Conservation (phyloP, 2,888 invertebrate species). For the Lottia gigantea region DNA sequence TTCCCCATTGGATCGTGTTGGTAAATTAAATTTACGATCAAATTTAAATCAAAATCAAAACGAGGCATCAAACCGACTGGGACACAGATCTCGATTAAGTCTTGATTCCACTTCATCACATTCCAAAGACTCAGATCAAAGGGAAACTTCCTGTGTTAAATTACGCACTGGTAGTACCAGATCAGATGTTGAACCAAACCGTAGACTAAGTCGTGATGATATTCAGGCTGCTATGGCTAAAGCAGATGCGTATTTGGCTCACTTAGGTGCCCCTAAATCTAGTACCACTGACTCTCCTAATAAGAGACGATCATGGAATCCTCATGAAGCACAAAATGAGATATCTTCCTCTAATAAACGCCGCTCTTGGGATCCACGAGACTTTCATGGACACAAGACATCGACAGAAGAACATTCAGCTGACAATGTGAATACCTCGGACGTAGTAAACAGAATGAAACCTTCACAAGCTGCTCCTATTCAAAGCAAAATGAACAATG, state of each 20-base stretch:
- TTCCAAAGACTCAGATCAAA: slow-evolving; percentile 21
- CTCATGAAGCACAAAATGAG: slow-evolving; percentile 36
- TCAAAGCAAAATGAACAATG: slow-evolving; percentile 10
- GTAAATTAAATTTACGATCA: not conserved
- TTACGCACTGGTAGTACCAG: slow-evolving; percentile 13
- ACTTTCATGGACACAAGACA: not conserved
- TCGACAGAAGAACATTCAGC: slow-evolving; percentile 14
- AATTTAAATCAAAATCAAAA: slow-evolving; percentile 8
- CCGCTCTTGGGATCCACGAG: slow-evolving; percentile 31
- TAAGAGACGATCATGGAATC: slow-evolving; percentile 25
- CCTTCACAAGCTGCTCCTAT: slow-evolving; percentile 18
- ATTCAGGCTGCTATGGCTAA: slow-evolving; percentile 52
- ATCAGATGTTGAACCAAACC: slow-evolving; percentile 31
- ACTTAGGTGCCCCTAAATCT: slow-evolving; percentile 35
- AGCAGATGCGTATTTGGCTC: slow-evolving; percentile 53
- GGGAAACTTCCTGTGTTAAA: slow-evolving; percentile 8
- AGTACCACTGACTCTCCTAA: slow-evolving; percentile 27
- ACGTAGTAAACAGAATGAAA: slow-evolving; percentile 24
- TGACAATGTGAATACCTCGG: slow-evolving; percentile 21
- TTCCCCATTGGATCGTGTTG: not conserved
- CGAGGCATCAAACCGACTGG: not conserved
- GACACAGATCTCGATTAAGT: not conserved
- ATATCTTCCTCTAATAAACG: slow-evolving; percentile 27
- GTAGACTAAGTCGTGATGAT: slow-evolving; percentile 53
- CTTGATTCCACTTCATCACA: slow-evolving; percentile 25